phyloP scores from a whole-genome alignment of 2,888 invertebrate species.

The Hoplodrina ambigua region DNA sequence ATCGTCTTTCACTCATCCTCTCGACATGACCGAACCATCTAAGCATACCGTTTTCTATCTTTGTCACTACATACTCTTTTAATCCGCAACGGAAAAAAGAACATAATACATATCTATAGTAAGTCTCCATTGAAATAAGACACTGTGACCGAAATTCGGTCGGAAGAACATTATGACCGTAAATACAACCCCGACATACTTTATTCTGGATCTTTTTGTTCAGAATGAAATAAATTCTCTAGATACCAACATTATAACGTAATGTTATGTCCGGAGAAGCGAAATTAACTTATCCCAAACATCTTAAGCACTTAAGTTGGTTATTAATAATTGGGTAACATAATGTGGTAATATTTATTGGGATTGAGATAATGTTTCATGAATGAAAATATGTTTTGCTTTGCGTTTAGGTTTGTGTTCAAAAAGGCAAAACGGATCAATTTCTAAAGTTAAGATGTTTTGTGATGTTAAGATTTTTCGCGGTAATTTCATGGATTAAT shows the following conservation, averaged over 20 bases:
- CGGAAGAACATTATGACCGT: background rate
- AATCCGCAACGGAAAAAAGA: too few species aligned
- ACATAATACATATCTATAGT: too few species aligned
- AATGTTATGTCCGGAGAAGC: constrained; percentile 1
- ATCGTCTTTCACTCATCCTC: too few species aligned
- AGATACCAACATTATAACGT: background rate
- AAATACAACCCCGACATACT: background rate
- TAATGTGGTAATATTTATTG: constrained; percentile 2
- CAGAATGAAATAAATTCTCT: background rate
- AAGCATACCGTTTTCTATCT: too few species aligned
- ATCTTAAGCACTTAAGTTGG: constrained; percentile 41
- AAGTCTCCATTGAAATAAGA: too few species aligned
- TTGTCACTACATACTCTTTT: too few species aligned
- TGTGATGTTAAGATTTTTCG: too few species aligned
- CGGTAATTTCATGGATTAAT: too few species aligned
- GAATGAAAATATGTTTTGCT: background rate
- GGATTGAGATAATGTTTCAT: background rate
- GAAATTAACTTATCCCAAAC: constrained; percentile 25
- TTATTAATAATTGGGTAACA: constrained; percentile 28
- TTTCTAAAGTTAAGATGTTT: too few species aligned
- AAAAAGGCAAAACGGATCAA: too few species aligned
- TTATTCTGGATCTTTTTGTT: background rate
- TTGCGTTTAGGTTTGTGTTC: background rate
- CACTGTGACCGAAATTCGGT: too few species aligned
- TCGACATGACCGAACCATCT: too few species aligned